phyloP scores from a whole-genome alignment of 2,797 vertebrate genomes.

The Microhierax caerulescens region DNA sequence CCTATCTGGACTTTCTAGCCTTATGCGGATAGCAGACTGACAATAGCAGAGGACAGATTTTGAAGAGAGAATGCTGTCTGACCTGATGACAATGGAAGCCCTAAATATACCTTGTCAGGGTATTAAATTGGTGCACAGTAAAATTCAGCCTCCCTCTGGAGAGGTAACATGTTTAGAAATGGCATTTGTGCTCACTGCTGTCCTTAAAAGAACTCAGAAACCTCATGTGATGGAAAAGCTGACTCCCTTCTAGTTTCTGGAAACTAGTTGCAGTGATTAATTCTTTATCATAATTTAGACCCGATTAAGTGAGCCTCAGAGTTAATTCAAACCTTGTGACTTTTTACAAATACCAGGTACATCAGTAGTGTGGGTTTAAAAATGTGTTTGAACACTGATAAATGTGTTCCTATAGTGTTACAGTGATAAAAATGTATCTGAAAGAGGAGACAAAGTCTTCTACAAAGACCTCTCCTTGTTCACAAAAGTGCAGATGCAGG shows the following conservation, averaged over 20 bases:
- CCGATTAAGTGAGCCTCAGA: background rate
- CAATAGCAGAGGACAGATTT: background rate
- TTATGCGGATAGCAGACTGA: background rate
- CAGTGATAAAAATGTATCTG: background rate
- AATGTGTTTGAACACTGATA: background rate
- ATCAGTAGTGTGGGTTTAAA: background rate
- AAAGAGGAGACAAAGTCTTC: background rate
- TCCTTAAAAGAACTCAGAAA: background rate
- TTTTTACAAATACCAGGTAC: background rate
- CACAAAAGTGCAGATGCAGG: background rate
- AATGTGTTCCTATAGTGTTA: background rate
- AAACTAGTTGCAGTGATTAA: background rate
- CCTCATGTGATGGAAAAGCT: background rate
- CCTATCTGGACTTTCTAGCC: background rate
- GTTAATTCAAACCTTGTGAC: background rate
- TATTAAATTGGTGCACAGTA: background rate
- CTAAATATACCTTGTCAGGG: background rate
- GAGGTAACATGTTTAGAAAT: background rate
- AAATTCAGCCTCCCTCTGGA: background rate
- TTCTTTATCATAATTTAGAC: background rate
- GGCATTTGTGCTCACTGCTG: background rate
- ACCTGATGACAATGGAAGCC: background rate
- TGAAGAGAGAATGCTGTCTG: background rate
- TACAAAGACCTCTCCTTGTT: background rate
- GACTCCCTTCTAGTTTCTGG: background rate